phyloP scores from a whole-genome alignment of 2,888 invertebrate genomes.

The Eretmocerus hayati region DNA sequence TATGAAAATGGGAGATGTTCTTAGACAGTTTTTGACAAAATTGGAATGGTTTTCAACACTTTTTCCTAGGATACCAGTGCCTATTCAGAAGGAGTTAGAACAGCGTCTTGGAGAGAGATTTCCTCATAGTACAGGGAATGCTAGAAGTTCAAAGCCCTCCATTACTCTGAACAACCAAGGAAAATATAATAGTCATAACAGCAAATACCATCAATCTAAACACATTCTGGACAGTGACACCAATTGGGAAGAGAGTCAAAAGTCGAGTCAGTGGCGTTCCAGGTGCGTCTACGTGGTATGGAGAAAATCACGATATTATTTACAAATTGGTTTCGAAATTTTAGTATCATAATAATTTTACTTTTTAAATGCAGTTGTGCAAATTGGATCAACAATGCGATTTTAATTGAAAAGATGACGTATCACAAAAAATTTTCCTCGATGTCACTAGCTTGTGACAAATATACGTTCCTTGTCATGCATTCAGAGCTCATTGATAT shows the following conservation, averaged over 20 bases:
- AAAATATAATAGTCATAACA: conserved; percentile 36
- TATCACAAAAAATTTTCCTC: too few species aligned
- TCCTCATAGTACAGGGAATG: conserved; percentile 50
- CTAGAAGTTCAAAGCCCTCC: conserved; percentile 42
- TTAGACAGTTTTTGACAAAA: conserved; percentile 87
- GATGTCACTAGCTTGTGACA: too few species aligned
- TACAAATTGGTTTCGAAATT: too few species aligned
- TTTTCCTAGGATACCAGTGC: conserved; percentile 97
- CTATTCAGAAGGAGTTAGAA: conserved; percentile 89
- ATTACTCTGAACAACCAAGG: conserved; percentile 43
- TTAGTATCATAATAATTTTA: too few species aligned
- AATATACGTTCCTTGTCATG: too few species aligned
- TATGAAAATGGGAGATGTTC: conserved; percentile 88
- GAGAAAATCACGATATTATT: conserved; percentile 43
- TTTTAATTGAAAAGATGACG: too few species aligned
- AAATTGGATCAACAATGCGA: too few species aligned
- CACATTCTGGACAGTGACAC: conserved; percentile 45
- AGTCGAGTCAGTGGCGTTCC: conserved; percentile 46
- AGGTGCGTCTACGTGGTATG: conserved; percentile 47
- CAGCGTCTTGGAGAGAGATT: conserved; percentile 60
- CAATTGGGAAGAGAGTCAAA: conserved; percentile 47
- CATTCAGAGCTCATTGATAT: too few species aligned
- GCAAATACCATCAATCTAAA: conserved; percentile 38
- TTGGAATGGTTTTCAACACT: conserved; percentile 98
- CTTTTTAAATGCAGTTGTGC: too few species aligned